These are phyloP conservation scores for Helarctos malayanus DNA, from an alignment of 2,797 vertebrate species.

Conservation along the genomic window DNA sequence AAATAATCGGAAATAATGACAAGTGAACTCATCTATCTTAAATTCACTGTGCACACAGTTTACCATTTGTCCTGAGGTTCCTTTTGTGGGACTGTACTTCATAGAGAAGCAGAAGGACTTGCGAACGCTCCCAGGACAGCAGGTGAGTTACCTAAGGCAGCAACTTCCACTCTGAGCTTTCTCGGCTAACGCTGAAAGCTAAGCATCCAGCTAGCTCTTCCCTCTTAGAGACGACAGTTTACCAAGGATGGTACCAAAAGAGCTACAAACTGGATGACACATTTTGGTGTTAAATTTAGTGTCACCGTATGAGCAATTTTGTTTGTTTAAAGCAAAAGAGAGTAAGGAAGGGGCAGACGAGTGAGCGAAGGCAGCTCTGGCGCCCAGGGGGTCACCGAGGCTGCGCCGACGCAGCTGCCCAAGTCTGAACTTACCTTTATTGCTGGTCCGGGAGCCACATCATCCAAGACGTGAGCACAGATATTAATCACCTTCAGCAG, in stretches of 20 bases:
- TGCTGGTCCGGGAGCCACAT: constrained; percentile 95
- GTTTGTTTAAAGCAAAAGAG: neutral
- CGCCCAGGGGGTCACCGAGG: fast-evolving
- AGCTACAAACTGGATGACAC: fast-evolving
- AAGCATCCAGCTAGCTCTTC: no score
- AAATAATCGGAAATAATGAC: fast-evolving
- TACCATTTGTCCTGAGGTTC: neutral
- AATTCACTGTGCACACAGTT: no score
- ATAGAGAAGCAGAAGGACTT: neutral
- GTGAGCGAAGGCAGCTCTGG: fast-evolving
- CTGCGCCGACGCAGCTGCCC: no score
- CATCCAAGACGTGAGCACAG: constrained; percentile 97
- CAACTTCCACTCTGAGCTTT: neutral
- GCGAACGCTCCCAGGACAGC: neutral
- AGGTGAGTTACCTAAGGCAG: neutral
- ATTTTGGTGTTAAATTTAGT: neutral
- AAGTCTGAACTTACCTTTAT: constrained; percentile 90
- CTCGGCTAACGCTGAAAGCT: neutral
- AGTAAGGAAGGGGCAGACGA: neutral
- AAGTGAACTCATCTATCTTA: neutral
- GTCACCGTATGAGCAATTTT: neutral
- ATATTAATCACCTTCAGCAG: constrained; percentile 97
- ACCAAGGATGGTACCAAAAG: neutral
- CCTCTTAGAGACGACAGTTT: neutral
- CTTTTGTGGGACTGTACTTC: neutral